phyloP scores from a whole-genome alignment of 2,888 invertebrate species.

The Netelia melanura region DNA sequence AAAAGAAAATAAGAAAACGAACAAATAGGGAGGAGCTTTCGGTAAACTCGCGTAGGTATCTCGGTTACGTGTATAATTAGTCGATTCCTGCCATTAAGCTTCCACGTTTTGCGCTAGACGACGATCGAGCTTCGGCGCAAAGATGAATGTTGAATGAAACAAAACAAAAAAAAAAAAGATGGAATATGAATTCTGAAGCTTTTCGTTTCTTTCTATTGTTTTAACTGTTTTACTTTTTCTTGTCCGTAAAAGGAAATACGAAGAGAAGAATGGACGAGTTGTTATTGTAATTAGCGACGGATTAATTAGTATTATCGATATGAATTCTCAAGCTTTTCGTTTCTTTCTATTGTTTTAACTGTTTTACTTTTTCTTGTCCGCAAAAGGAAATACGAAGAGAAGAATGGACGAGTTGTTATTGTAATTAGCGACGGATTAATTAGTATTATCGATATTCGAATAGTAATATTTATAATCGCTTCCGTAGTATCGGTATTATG shows the following conservation, averaged over 20 bases:
- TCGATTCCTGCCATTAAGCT: conserved; percentile 66
- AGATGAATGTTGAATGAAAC: not conserved
- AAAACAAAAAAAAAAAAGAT: conserved; percentile 7
- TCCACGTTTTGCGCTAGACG: conserved; percentile 51
- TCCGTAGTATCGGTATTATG: conserved; percentile 50
- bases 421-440: not conserved
- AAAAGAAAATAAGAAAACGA: not conserved
- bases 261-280: not conserved
- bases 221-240: too few species aligned
- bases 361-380: too few species aligned
- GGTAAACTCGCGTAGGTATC: conserved; percentile 38
- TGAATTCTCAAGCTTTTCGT: conserved; percentile 21
- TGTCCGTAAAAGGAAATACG: not conserved
- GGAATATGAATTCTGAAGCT: conserved; percentile 31
- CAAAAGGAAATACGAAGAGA: not conserved
- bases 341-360: not conserved
- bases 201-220: not conserved
- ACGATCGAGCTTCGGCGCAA: conserved; percentile 30
- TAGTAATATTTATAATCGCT: conserved; percentile 56
- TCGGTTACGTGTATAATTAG: conserved; percentile 48
- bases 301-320: not conserved
- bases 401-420: conserved; percentile 5
- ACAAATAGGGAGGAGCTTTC: conserved; percentile 28
- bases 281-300: not conserved
- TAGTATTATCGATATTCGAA: conserved; percentile 10